phyloP scores from a whole-genome alignment of 2,797 vertebrate species.

The Hippopotamyrus pictus region DNA sequence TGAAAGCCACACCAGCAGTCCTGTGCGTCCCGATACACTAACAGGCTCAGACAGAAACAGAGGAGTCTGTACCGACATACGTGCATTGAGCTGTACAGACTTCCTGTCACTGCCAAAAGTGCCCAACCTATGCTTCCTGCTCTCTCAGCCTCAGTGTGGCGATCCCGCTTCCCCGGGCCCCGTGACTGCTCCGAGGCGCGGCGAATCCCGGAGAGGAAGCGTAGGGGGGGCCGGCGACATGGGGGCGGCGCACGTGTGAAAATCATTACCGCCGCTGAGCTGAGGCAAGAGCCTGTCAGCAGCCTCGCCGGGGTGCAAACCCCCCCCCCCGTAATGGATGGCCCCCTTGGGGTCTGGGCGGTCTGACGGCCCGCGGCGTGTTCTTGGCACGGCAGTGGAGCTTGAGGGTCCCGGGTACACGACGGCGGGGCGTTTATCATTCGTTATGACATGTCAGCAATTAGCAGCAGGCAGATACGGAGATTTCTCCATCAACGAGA shows the following conservation, averaged over 20 bases:
- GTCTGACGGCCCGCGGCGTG: background rate
- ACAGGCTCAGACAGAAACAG: background rate
- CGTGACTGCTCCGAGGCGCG: background rate
- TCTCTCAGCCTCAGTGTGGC: background rate
- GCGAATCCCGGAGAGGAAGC: background rate
- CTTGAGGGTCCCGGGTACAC: background rate
- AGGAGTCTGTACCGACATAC: background rate
- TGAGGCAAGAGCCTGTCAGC: background rate
- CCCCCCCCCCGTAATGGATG: background rate
- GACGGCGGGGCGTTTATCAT: background rate
- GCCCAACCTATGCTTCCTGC: background rate
- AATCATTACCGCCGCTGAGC: background rate
- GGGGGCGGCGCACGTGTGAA: background rate
- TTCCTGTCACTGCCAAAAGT: background rate
- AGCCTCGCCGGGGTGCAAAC: background rate
- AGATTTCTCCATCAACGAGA: background rate
- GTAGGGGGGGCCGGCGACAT: background rate
- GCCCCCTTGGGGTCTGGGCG: background rate
- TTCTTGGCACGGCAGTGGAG: background rate
- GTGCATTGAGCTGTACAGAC: background rate
- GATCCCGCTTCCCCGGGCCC: background rate
- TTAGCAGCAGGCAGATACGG: background rate
- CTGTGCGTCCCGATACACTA: background rate
- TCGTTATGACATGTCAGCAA: background rate
- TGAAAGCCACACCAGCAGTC: background rate